These are phyloP conservation scores for Camponotus fellah DNA, from an alignment of 2,888 invertebrate genomes.

Conservation along the genomic window DNA sequence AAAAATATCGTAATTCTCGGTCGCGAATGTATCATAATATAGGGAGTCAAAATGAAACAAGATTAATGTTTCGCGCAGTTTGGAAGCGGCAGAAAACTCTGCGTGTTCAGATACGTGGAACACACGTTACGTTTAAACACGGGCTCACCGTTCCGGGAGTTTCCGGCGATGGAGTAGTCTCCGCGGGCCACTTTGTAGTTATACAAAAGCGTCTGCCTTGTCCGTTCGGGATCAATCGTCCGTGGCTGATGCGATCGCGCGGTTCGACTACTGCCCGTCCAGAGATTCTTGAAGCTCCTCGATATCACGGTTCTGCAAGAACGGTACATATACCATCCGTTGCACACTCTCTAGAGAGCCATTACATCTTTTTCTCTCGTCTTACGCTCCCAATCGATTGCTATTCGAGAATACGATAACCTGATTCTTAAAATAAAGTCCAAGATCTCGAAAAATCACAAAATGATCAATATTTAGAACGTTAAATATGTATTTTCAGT, in stretches of 20 bases:
- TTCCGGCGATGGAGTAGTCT: conserved; percentile 85
- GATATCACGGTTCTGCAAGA: conserved; percentile 91
- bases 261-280: conserved; percentile 90
- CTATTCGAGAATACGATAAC: neutral
- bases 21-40: neutral
- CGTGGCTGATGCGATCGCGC: conserved; percentile 89
- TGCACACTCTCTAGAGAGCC: neutral
- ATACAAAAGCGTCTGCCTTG: conserved; percentile 90
- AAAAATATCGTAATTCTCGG: neutral
- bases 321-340: conserved; percentile 47
- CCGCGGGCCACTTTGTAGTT: conserved; percentile 88
- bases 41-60: neutral
- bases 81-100: neutral
- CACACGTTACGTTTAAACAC: neutral
- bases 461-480: neutral
- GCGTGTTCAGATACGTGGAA: neutral
- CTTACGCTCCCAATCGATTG: neutral
- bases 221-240: conserved; percentile 91
- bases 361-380: conserved; percentile 26
- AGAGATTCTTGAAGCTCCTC: conserved; percentile 90
- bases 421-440: neutral
- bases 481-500: neutral
- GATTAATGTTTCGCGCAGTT: neutral
- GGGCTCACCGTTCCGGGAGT: conserved; percentile 81
- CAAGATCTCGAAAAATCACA: neutral